Evolutionary conservation across 1,140 invertebrate genomes (phyloP).

Genomic region (Solenopsis fugax): DNA sequence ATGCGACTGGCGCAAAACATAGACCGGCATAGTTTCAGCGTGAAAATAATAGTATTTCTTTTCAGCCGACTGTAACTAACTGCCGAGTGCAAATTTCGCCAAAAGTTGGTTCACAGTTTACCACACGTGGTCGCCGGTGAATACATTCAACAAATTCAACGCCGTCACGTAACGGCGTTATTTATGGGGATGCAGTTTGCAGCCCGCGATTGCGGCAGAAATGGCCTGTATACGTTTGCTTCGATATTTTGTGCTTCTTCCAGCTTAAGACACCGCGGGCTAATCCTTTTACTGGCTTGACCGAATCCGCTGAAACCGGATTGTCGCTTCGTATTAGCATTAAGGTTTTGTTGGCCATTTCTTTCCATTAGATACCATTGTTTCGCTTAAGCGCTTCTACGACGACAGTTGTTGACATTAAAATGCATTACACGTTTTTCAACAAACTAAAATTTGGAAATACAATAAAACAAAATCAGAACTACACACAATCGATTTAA

Average conservation of each 20-base stretch:
- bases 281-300: slow-evolving; percentile 58
- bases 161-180: slow-evolving; percentile 5
- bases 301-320: slow-evolving; percentile 52
- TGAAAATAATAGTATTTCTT: slow-evolving; percentile 41
- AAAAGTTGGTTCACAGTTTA: slow-evolving; percentile 44
- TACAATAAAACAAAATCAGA: background rate
- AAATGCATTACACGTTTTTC: background rate
- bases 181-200: slow-evolving; percentile 45
- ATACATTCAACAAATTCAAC: slow-evolving; percentile 25
- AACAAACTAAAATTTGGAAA: background rate
- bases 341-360: slow-evolving; percentile 21
- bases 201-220: slow-evolving; percentile 29
- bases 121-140: slow-evolving; percentile 19
- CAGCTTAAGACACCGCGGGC: slow-evolving; percentile 38
- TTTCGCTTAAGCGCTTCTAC: slow-evolving; percentile 13
- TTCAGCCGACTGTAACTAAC: slow-evolving; percentile 16
- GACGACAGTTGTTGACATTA: background rate
- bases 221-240: slow-evolving; percentile 9
- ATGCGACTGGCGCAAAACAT: background rate
- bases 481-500: background rate
- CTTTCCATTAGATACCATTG: slow-evolving; percentile 40
- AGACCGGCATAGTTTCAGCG: background rate
- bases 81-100: slow-evolving; percentile 42
- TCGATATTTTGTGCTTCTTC: slow-evolving; percentile 27
- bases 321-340: slow-evolving; percentile 14